A percentile compares a stretch with the other conserved stretches of the same genome.
Evolutionary conservation across 2,888 invertebrate genomes (phyloP).

Genomic region (Drosophila quinaria): DNA sequence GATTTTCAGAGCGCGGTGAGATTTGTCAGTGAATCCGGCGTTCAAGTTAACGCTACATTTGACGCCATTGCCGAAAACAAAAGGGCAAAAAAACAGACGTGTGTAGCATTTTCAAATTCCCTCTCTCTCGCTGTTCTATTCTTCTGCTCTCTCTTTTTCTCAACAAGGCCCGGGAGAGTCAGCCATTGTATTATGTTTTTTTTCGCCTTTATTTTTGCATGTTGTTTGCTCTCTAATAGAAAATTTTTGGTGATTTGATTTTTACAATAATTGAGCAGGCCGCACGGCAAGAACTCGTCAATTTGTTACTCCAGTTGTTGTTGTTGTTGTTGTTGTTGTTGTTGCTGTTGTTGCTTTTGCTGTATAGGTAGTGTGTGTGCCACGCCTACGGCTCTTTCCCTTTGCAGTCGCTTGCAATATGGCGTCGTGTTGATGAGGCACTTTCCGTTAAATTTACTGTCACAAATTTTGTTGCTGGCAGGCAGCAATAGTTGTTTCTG

Average conservation of each 20-base stretch:
- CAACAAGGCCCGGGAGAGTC: background rate
- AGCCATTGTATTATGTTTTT: conserved; percentile 2
- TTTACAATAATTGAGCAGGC: conserved; percentile 48
- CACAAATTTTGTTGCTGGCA: conserved; percentile 53
- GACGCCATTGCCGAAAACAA: conserved; percentile 54
- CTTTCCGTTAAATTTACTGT: conserved; percentile 74
- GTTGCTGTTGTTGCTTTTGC: background rate
- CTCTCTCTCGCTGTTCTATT: background rate
- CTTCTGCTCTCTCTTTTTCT: background rate
- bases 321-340: conserved; percentile 11
- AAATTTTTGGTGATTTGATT: conserved; percentile 62
- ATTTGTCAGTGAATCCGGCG: conserved; percentile 51
- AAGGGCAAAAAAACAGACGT: conserved; percentile 61
- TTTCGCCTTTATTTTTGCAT: conserved; percentile 57
- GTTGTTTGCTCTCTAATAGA: conserved; percentile 70
- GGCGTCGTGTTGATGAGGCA: conserved; percentile 58
- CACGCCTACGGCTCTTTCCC: conserved; percentile 4
- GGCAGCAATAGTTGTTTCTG: conserved; percentile 20
- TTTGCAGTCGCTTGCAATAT: conserved; percentile 18
- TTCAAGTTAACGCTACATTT: conserved; percentile 77
- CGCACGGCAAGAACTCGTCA: conserved; percentile 24
- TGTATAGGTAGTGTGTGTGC: conserved; percentile 10
- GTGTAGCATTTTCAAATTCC: conserved; percentile 64
- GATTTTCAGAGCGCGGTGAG: conserved; percentile 68
- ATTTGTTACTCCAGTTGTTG: conserved; percentile 45